Evolutionary conservation across 2,113 vertebrate genomes (phyloP).

Genomic region (Perca fluviatilis): DNA sequence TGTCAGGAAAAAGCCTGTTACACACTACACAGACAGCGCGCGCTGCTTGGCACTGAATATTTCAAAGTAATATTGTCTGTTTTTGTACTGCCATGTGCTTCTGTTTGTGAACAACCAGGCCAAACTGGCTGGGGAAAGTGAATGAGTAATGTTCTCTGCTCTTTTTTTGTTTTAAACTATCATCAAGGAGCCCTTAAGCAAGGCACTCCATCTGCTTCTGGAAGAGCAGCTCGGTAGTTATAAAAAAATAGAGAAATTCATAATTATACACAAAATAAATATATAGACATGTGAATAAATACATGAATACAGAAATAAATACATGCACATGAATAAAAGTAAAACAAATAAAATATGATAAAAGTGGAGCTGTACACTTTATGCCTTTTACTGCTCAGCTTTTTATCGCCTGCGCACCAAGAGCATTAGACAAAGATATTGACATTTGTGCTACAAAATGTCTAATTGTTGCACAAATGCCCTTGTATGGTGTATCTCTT

Average conservation of each 20-base stretch:
- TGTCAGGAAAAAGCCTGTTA: slow-evolving; percentile 65
- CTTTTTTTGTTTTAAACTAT: background rate
- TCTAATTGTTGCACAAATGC: background rate
- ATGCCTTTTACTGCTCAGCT: background rate
- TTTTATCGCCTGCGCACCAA: background rate
- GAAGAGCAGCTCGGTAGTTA: background rate
- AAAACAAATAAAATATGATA: background rate
- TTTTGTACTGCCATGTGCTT: slow-evolving; percentile 31
- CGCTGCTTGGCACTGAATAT: slow-evolving; percentile 40
- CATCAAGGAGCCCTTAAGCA: slow-evolving; percentile 31
- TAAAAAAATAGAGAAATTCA: background rate
- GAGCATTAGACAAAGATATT: background rate
- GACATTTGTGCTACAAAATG: background rate
- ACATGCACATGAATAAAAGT: background rate
- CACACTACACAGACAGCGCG: slow-evolving; percentile 28
- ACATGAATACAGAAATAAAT: background rate
- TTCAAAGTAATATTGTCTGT: slow-evolving; percentile 47
- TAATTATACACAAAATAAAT: background rate
- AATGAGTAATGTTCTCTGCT: slow-evolving; percentile 19
- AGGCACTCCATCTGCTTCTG: slow-evolving; percentile 12
- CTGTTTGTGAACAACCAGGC: slow-evolving; percentile 10
- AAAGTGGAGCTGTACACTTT: background rate
- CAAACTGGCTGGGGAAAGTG: slow-evolving; percentile 14
- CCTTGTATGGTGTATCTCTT: background rate
- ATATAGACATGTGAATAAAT: background rate